Base-by-base conservation (phyloP, 2,113 vertebrate genomes). In the Phodopus roborovskii region DNA sequence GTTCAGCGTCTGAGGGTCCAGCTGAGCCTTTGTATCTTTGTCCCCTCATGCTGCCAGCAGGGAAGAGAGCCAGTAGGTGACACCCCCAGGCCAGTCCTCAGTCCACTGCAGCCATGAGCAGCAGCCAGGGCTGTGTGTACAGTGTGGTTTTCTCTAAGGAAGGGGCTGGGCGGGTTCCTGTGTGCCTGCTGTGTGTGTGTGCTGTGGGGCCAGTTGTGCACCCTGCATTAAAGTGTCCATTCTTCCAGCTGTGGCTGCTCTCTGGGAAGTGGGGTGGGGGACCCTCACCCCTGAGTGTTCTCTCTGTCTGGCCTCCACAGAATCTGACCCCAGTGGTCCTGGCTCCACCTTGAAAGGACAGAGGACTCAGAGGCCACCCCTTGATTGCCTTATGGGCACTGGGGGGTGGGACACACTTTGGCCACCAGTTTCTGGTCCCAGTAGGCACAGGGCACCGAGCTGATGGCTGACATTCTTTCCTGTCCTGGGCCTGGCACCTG, bases 1-100 rank as follows among this genome's bases (percentile, higher is more conserved):
- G 42, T 58, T 24, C 6, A 2, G 17, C 11, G 48, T 86, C 88
- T 85, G 81, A 56, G 92, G 88, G 17, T 78, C 39, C 84, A 8
- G 11, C 96, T 97, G 88, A 98, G 64, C 50, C 75, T 36, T 0
- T 96, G 78, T 98, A 91, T 98, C 95, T 97, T 74, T 95, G 92
- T 97, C 96, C 96, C 97, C 97, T 96, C 98, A 98, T 53, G 98
- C 98, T 98, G 98, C 97, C 98, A 97, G 94, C 98, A 99, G 98
- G 97, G 98, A 98, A 97, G 98, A 99, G 96, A 98, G 97, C 97
- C 98, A 98, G 98, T 99, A 99, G 98, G 98, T 98, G 94, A 96
- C 0, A 36, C 70, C 45, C 39, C 86, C 87, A 48, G 81, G 93
- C 84, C 1, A 71, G 70, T 89, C 92, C 66, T n/a, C 3, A 2